Evolutionary conservation across 2,113 vertebrate genomes (phyloP).

Genomic region (Prunella fulvescens): DNA sequence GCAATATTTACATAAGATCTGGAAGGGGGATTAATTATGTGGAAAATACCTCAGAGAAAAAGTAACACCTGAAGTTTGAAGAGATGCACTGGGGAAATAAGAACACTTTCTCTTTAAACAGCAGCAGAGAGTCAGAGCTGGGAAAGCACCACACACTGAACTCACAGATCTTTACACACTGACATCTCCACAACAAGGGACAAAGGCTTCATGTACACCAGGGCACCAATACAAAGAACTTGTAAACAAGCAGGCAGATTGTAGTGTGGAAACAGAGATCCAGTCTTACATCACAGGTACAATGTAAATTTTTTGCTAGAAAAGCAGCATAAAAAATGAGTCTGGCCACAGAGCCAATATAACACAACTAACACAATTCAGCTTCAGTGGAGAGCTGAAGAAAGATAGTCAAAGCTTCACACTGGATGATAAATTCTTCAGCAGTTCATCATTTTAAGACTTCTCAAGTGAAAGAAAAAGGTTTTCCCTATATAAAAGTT

Average conservation of each 20-base stretch:
- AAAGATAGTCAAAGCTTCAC: neutral
- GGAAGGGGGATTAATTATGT: neutral
- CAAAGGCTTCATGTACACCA: neutral
- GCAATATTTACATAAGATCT: neutral
- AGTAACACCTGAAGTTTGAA: neutral
- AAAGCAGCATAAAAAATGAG: neutral
- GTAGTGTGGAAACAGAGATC: neutral
- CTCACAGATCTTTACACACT: neutral
- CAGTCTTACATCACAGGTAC: neutral
- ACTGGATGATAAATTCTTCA: neutral
- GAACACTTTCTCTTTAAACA: neutral
- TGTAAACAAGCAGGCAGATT: neutral
- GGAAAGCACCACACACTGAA: neutral
- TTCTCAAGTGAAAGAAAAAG: neutral
- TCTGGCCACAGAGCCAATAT: accelerated
- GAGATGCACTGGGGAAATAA: neutral
- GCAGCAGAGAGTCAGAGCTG: neutral
- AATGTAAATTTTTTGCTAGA: neutral
- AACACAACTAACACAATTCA: neutral
- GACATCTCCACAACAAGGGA: neutral
- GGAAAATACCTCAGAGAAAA: neutral
- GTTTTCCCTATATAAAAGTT: neutral
- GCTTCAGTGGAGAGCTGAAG: neutral
- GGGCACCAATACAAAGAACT: neutral
- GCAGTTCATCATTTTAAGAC: neutral